Percentiles rank a stretch among this genome's conserved stretches.
phyloP scores from a whole-genome alignment of 2,797 vertebrate genomes.

The Onychomys leucogaster region DNA sequence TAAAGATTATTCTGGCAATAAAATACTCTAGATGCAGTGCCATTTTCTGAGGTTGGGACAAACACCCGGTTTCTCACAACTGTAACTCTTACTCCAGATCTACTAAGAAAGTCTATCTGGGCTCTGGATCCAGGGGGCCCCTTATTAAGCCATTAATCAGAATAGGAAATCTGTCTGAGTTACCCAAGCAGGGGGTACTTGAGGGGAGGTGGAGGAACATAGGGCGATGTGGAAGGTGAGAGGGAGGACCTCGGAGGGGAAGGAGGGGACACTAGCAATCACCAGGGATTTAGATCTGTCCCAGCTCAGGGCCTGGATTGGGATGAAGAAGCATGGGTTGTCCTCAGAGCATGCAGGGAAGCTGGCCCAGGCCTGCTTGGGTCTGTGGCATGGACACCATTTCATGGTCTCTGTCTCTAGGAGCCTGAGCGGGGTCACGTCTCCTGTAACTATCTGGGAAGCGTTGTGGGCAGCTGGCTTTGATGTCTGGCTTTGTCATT shows the following conservation, averaged over 20 bases:
- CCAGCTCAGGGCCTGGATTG: not conserved
- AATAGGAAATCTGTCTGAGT: not conserved
- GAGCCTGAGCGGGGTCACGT: not conserved
- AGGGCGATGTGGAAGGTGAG: not conserved
- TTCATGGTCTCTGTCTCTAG: not conserved
- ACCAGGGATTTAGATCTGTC: not conserved
- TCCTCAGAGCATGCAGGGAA: not conserved
- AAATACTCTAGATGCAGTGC: not conserved
- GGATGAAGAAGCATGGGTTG: not conserved
- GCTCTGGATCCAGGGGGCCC: not conserved
- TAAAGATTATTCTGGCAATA: slow-evolving; percentile 50
- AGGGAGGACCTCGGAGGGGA: not conserved
- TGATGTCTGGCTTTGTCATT: not conserved
- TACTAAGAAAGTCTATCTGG: not conserved
- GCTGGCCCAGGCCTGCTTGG: not conserved
- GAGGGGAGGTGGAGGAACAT: not conserved
- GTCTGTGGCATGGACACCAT: not conserved
- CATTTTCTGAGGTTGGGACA: slow-evolving; percentile 30
- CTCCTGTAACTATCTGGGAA: not conserved
- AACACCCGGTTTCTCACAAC: not conserved
- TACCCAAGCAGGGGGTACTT: not conserved
- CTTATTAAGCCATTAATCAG: not conserved
- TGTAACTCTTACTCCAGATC: not conserved
- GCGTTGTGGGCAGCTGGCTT: not conserved
- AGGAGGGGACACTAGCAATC: not conserved